These are phyloP conservation scores for Ormyrus thymus DNA, from an alignment of 2,888 invertebrate species.

Conservation along the genomic window DNA sequence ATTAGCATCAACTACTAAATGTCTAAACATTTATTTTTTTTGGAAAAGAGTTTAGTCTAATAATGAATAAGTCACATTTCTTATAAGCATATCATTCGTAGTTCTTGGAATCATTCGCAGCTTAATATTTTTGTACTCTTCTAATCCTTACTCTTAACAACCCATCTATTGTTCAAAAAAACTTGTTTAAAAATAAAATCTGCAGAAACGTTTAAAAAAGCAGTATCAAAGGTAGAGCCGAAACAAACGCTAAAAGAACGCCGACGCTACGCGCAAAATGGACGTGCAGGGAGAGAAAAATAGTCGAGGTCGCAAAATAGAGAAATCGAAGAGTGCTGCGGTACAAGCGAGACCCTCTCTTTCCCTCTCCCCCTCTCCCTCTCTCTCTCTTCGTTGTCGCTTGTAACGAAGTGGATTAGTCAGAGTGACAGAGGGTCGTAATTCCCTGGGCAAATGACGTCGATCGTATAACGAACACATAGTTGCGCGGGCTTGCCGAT, in stretches of 20 bases:
- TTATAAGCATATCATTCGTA: no score
- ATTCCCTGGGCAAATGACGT: conserved; percentile 72
- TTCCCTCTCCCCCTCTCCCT: conserved; percentile 17
- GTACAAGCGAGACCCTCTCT: conserved; percentile 13
- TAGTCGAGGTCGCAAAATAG: conserved; percentile 36
- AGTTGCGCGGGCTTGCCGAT: conserved; percentile 37
- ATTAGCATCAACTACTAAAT: no score
- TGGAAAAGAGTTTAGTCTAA: no score
- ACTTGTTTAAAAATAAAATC: not conserved
- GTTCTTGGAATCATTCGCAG: no score
- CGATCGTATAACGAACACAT: conserved; percentile 69
- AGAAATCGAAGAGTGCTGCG: conserved; percentile 59
- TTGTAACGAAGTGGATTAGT: conserved; percentile 72
- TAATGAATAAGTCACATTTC: no score
- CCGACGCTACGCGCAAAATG: conserved; percentile 12
- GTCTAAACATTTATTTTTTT: no score
- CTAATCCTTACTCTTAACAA: no score
- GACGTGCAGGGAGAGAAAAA: conserved; percentile 1
- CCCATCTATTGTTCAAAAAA: no score
- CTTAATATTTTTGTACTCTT: no score
- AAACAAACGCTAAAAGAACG: conserved; percentile 5
- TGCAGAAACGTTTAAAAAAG: conserved; percentile 2
- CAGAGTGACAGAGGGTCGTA: conserved; percentile 71
- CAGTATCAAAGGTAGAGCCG: not conserved
- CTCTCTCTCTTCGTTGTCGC: conserved; percentile 61